Evolutionary conservation across 2,888 invertebrate genomes (phyloP), one percentile per base, ranked within the genome.

Genomic region (Lampropteryx suffumata): DNA sequence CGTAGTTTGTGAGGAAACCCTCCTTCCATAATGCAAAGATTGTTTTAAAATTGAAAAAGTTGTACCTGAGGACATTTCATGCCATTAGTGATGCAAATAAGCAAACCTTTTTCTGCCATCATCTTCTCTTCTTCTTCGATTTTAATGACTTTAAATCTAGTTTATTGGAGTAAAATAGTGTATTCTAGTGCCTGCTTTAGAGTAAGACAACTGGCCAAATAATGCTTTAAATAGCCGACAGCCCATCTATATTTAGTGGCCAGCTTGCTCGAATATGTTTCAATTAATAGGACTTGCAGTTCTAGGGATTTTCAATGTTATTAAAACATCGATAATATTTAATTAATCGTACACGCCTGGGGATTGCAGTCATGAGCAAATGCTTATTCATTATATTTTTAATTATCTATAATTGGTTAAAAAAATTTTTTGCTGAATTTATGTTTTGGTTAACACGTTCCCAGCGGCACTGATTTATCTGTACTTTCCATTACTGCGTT

Each of bases 211-310:
- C 24, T 21, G 12, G 28, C 8, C 32, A 35, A 48, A 48, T 35
- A 36, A 30, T 17, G 24, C 41, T 30, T 26, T 14, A 27, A 68
- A 69, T 62, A 59, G 65, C 63, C 64, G 42, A 54, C 56, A 55
- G 57, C 61, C 58, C 59, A 58, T 63, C 61, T 64, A 50, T 64
- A 61, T 62, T 60, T 56, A 59, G 61, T 53, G 50, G 58, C 27
- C 47, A 26, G 46, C 44, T 40, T 50, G 48, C 41, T 50, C 43
- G 59, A 62, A 57, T 62, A 61, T 58, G 59, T 53, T 45, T 61
- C 59, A 65, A 69, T 69, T 69, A 65, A 4, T 64, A 52, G 61
- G 49, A 55, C 47, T 52, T 45, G 29, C 36, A 26, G 24, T 13
- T 37, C 36, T 57, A 61, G 58, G 13, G 59, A 40, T n/a, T n/a